Evolutionary conservation across 2,797 vertebrate genomes (phyloP), one percentile per base, ranked within the genome.

Genomic region (Coregonus suidteri): DNA sequence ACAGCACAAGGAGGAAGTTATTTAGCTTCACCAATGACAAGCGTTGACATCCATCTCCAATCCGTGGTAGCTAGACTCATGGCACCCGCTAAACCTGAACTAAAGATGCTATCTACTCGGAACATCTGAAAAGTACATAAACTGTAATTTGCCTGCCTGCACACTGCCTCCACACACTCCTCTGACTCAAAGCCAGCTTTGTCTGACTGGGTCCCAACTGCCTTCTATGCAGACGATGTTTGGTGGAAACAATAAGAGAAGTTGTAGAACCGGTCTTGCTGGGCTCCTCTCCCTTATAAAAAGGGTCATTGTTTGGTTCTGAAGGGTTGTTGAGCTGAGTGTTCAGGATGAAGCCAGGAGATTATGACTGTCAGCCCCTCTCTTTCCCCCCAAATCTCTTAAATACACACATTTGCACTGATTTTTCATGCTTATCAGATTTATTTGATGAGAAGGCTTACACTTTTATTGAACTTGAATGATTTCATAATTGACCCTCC

Each of bases 221-320:
- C 41, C 41, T 47, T 79, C 75, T 86, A 73, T 54, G 73, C 88
- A 77, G 86, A 81, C 11, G 56, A 85, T 77, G 88, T 87, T 88
- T 85, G 83, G 74, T 85, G 81, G 77, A 89, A 81, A 91, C 9
- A 47, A 90, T 87, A 79, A 80, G 75, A 80, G 80, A 86, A 89
- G 93, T 81, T n/a, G 94, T 78, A 62, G 62, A 92, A 95, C 95
- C 87, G 87, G 94, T 95, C 85, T 11, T 86, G 82, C 93, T 67
- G 15, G 92, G 84, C 83, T 47, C 79, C 81, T 37, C 70, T 77
- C 80, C 54, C 74, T 78, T 80, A 87, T 80, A 83, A 91, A 82
- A 47, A 47, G 41, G 41, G 41, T 47, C 41, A 47, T 47, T 47
- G 41, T 47, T 47, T 47, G 41, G 41, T 47, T 47, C 9, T 47